These are phyloP conservation scores for Mormoops blainvillei DNA, from an alignment of 2,113 vertebrate genomes.

Conservation along the genomic window DNA sequence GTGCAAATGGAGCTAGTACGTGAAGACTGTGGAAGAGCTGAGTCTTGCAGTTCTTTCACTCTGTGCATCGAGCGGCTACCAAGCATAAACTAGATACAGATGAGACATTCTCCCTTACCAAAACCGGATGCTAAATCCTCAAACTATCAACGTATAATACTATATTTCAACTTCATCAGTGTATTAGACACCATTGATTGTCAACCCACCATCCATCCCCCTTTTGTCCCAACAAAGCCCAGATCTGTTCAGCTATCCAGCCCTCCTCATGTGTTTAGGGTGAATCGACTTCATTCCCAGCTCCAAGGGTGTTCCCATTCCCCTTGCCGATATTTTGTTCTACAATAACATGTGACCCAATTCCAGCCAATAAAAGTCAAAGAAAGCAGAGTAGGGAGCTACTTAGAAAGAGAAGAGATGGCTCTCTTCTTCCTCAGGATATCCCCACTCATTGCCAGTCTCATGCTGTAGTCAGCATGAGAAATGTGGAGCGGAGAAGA, in stretches of 20 bases:
- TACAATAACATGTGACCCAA: neutral
- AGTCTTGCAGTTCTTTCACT: neutral
- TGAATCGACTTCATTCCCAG: neutral
- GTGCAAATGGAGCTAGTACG: neutral
- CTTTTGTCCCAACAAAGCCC: neutral
- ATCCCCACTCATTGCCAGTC: neutral
- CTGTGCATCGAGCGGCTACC: neutral
- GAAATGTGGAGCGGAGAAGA: neutral
- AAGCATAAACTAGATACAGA: neutral
- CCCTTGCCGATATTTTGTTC: neutral
- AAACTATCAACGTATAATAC: neutral
- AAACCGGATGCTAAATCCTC: neutral
- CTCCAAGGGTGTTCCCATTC: neutral
- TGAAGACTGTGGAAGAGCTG: neutral
- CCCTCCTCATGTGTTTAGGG: neutral
- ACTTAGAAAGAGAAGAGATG: neutral
- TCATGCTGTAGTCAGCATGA: neutral
- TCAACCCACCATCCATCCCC: neutral
- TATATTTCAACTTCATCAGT: neutral
- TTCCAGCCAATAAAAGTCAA: neutral
- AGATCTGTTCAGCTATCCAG: neutral
- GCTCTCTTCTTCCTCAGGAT: neutral
- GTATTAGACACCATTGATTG: neutral
- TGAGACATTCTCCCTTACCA: neutral
- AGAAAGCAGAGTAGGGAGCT: neutral